Conservation (phyloP, 2,888 invertebrate genomes). For the Drosophila fulvimacula region DNA sequence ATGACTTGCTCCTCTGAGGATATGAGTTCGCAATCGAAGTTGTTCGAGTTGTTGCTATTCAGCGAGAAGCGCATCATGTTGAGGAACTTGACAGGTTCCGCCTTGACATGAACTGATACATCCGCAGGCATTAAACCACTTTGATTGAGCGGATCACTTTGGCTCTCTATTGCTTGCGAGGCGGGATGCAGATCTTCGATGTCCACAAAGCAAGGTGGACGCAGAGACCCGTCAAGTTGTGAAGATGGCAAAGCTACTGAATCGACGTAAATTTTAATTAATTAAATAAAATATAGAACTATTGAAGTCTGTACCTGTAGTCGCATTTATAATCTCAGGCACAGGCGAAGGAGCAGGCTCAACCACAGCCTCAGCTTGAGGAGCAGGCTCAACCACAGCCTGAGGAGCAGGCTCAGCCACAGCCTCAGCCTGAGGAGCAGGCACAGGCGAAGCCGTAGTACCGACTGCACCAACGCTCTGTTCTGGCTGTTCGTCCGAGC, state of each 20-base stretch:
- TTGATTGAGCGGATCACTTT: conserved; percentile 49
- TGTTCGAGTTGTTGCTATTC: conserved; percentile 9
- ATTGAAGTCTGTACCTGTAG: not conserved
- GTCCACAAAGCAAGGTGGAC: conserved; percentile 44
- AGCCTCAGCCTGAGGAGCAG: too few relatives aligned
- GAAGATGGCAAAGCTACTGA: conserved; percentile 39
- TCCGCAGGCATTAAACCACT: not conserved
- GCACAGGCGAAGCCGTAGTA: not conserved
- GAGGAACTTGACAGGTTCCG: conserved; percentile 53
- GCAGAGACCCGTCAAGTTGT: conserved; percentile 18
- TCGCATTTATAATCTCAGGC: not conserved
- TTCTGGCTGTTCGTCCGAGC: not conserved
- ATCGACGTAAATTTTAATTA: not conserved
- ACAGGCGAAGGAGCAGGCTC: not conserved
- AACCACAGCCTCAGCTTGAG: too few relatives aligned
- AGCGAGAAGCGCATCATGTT: conserved; percentile 46
- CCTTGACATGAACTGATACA: conserved; percentile 18
- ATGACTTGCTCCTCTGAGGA: conserved; percentile 47
- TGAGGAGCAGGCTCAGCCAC: not conserved
- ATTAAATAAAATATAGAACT: not conserved
- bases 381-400: not conserved
- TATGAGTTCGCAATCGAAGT: conserved; percentile 45
- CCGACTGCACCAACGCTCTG: not conserved
- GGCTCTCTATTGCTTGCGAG: conserved; percentile 25
- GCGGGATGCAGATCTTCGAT: conserved; percentile 23